Evolutionary conservation across 2,888 invertebrate genomes (phyloP).

Genomic region (Brachypalpus laphriformis): DNA sequence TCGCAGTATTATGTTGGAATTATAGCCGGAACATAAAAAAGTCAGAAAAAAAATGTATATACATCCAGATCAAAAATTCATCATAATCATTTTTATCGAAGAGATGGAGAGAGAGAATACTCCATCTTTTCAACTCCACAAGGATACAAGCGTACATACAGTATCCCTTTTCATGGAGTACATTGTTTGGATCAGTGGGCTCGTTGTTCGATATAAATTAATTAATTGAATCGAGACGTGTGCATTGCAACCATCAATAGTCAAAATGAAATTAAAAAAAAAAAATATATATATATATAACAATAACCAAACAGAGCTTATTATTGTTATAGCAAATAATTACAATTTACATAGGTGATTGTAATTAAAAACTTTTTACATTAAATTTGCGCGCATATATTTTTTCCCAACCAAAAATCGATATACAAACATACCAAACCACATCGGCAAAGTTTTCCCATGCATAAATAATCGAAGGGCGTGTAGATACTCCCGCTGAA

Average conservation of each 20-base stretch:
- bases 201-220: conserved; percentile 46
- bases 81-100: conserved; percentile 69
- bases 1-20: conserved; percentile 51
- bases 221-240: conserved; percentile 52
- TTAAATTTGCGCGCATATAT: background rate
- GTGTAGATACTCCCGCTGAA: conserved; percentile 4
- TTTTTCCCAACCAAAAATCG: conserved; percentile 3
- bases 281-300: too few relatives aligned
- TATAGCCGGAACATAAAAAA: conserved; percentile 41
- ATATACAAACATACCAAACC: conserved; percentile 7
- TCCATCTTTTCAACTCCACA: background rate
- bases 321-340: conserved; percentile 9
- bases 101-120: background rate
- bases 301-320: background rate
- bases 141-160: background rate
- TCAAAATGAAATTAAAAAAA: conserved; percentile 52
- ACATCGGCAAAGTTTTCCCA: conserved; percentile 26
- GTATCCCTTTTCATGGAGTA: background rate
- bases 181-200: conserved; percentile 47
- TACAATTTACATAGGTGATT: conserved; percentile 22
- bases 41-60: conserved; percentile 2
- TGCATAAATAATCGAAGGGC: conserved; percentile 29
- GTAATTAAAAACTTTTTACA: conserved; percentile 17
- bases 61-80: conserved; percentile 68
- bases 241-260: conserved; percentile 43